Base-by-base conservation (phyloP, 2,113 vertebrate species). In the Oceanites oceanicus region DNA sequence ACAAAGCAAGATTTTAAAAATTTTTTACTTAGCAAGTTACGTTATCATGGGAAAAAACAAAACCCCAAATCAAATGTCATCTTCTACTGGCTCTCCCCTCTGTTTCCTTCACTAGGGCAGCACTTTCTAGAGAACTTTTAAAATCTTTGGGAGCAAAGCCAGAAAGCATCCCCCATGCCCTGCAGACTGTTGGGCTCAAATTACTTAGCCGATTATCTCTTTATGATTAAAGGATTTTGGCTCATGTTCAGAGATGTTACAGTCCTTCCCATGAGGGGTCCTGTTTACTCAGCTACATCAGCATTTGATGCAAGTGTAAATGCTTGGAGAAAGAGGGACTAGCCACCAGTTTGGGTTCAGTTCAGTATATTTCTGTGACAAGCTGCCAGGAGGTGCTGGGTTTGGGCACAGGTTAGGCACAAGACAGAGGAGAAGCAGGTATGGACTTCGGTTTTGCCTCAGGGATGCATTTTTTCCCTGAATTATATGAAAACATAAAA, bases 211-310 rank as follows among this genome's bases (percentile, higher is more conserved):
- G 90, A 95, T 97, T 90, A 93, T 92, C 90, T 86, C 85, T 76
- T 96, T 90, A 94, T 55, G 81, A 97, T 95, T 85, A 95, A 94
- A 92, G 49, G 78, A 82, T 90, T 96, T 95, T 95, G 90, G 90
- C 78, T 95, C 30, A 12, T 42, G 26, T 92, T 93, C 94, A 96
- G 74, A 83, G 78, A 90, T 73, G 53, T 45, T 88, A 59, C 71
- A 92, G 52, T 45, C 45, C 66, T 92, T 91, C 90, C 78, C 67
- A n/a, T 34, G 62, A 86, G 81, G 53, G 45, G 81, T 82, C 66
- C 71, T 86, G n/a, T 92, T 96, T 86, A 68, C 67, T 90, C 78
- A 92, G 67, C 58, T 70, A 76, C 36, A 73, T 58, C 45, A 82
- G 44, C 50, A 45, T 50, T 23, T 83, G 38, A 72, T 95, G 53